Evolutionary conservation across 2,113 vertebrate genomes (phyloP).

Genomic region (Craseonycteris thonglongyai): DNA sequence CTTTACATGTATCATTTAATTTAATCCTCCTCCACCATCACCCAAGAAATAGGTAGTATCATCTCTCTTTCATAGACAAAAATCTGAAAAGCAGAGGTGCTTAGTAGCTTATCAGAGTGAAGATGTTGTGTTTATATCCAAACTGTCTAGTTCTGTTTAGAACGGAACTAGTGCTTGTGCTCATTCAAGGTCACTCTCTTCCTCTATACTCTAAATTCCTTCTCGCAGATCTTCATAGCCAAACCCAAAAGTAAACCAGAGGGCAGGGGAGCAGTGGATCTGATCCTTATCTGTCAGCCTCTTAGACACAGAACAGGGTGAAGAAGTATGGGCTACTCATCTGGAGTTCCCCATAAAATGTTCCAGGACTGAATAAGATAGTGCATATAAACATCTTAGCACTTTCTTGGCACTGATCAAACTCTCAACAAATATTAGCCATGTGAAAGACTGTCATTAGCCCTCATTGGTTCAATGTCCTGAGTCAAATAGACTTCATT

Average conservation of each 20-base stretch:
- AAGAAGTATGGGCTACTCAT: not conserved
- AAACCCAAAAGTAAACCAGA: not conserved
- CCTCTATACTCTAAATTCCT: not conserved
- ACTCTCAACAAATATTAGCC: not conserved
- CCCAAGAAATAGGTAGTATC: not conserved
- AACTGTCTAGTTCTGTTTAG: not conserved
- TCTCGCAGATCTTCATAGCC: not conserved
- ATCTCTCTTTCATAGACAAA: not conserved
- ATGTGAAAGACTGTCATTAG: not conserved
- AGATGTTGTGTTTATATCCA: not conserved
- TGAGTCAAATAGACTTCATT: not conserved
- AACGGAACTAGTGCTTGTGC: not conserved
- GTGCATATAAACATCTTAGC: not conserved
- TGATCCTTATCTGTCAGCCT: not conserved
- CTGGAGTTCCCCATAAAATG: not conserved
- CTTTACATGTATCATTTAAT: not conserved
- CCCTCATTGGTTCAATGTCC: not conserved
- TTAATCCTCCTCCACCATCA: not conserved
- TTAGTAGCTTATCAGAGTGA: not conserved
- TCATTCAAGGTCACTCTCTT: not conserved
- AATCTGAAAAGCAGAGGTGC: not conserved
- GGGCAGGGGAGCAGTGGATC: not conserved
- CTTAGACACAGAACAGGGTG: not conserved
- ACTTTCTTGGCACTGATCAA: not conserved
- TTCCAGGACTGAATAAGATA: not conserved